Evolutionary conservation across 2,113 vertebrate genomes (phyloP).

Genomic region (Phocoena sinus): DNA sequence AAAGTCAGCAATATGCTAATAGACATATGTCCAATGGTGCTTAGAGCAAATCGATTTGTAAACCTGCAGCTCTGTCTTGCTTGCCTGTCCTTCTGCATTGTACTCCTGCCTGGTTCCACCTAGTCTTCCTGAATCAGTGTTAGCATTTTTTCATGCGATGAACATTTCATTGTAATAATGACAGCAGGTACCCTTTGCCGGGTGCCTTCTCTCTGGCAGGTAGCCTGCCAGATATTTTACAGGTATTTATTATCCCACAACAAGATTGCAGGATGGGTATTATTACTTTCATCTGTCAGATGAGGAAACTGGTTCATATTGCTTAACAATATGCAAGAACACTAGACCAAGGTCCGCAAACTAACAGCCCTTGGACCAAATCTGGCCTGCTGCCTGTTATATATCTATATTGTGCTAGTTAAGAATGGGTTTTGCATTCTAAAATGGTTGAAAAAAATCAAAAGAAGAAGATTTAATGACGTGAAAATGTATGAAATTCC

Average conservation of each 20-base stretch:
- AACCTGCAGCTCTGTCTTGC: background rate
- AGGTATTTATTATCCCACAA: background rate
- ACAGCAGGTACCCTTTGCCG: background rate
- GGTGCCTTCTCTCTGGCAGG: background rate
- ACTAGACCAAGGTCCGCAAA: background rate
- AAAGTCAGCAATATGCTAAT: background rate
- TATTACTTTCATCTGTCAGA: background rate
- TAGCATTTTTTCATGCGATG: background rate
- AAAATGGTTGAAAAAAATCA: background rate
- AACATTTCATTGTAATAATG: background rate
- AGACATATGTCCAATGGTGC: background rate
- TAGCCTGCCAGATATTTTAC: background rate
- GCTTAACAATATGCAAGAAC: background rate
- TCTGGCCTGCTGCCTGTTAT: background rate
- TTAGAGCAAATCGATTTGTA: background rate
- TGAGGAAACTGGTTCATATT: background rate
- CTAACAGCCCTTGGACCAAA: background rate
- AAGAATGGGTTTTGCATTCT: slow-evolving; percentile 6
- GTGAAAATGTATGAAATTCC: background rate
- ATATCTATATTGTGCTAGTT: background rate
- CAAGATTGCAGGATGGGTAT: background rate
- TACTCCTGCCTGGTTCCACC: background rate
- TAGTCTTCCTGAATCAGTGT: background rate
- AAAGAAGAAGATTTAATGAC: background rate
- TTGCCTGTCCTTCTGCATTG: background rate